phyloP scores from a whole-genome alignment of 2,113 vertebrate species.

The Agapornis roseicollis region DNA sequence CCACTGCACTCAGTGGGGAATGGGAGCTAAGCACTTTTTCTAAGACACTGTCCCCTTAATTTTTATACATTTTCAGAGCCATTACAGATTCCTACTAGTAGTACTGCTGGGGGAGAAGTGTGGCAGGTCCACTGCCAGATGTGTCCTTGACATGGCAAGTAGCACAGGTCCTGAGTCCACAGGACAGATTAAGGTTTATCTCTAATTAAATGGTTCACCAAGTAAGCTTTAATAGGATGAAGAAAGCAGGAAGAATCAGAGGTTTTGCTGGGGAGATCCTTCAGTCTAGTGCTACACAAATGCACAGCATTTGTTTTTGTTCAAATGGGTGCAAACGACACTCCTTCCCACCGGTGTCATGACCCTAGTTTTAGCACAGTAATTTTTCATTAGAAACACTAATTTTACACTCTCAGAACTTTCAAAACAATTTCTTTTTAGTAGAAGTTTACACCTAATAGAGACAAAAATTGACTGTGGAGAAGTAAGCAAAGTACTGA shows the following conservation, averaged over 20 bases:
- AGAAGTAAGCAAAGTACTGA: neutral
- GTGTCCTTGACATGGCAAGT: neutral
- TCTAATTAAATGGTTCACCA: neutral
- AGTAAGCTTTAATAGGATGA: slow-evolving; percentile 29
- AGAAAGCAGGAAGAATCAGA: neutral
- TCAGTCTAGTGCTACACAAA: neutral
- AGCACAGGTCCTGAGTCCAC: neutral
- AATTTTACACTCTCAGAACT: neutral
- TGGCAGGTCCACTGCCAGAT: neutral
- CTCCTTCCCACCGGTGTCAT: neutral
- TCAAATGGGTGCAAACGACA: neutral
- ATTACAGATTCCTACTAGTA: neutral
- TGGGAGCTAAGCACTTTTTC: neutral
- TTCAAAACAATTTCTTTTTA: neutral
- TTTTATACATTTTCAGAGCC: neutral
- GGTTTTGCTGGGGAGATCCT: neutral
- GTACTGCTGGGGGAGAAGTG: neutral
- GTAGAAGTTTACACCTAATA: neutral
- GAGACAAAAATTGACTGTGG: neutral
- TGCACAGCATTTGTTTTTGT: neutral
- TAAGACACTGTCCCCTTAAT: neutral
- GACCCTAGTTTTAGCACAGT: neutral
- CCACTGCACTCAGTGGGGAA: neutral
- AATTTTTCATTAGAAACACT: neutral
- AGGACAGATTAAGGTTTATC: slow-evolving; percentile 7